Base-by-base conservation (phyloP, 2,113 vertebrate genomes). In the Uria lomvia region DNA sequence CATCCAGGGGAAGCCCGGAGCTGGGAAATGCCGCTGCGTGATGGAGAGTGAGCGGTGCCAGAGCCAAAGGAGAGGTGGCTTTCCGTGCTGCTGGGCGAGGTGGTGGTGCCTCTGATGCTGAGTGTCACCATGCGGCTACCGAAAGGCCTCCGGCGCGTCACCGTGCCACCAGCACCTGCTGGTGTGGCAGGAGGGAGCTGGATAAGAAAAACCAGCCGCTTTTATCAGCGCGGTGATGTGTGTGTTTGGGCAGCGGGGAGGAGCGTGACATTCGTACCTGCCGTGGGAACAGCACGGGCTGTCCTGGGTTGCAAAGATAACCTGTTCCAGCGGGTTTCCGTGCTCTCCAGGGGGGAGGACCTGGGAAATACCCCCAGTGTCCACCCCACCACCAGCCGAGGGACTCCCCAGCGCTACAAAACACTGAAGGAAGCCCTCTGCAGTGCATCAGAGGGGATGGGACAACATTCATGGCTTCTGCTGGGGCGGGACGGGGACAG, bases 211-310 rank as follows among this genome's bases (percentile, higher is more conserved):
- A 3, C 2, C 70, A 40, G 42, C 40, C 0, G 68, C 82, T 49
- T 49, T 36, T 45, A 12, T 19, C 50, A 65, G 68, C 2, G 0
- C 0, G 2, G 56, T 1, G 3, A 7, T 11, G n/a, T 11, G 38
- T 81, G 20, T 90, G 66, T 55, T 74, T 13, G 81, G 65, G 42
- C 36, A 53, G 40, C 1, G 1, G 26, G 63, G 45, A 66, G 77
- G 29, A n/a, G 55, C 6, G 12, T 49, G 68, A 63, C 24, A 45
- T 34, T 59, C 1, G 14, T 20, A 23, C 70, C 56, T 45, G 60
- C 62, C 0, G 7, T 13, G 85, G 85, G 65, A 62, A 74, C 78
- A 50, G 68, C 60, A 63, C 5, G 0, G 45, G 45, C 67, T 87
- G 88, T 52, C 27, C 72, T 7, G 29, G 30, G 23, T 86, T 43